Percentiles rank a stretch among this genome's conserved stretches.
Evolutionary conservation across 1,140 invertebrate species (phyloP).

Genomic region (Coelopa frigida): DNA sequence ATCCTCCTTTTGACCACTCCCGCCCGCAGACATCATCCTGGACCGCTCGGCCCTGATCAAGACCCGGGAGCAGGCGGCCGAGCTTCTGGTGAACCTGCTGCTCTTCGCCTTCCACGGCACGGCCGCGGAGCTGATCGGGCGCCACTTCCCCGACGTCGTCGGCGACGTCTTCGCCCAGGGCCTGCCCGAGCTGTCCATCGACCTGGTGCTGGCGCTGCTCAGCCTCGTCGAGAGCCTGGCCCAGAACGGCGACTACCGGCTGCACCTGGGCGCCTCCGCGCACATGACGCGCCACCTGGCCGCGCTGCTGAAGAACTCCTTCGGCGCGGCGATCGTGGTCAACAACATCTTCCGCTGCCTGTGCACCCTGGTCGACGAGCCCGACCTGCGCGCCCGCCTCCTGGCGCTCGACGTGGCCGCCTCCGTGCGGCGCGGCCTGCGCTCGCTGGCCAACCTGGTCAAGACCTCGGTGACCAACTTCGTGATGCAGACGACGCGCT

Average conservation of each 20-base stretch:
- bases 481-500: constrained; percentile 36
- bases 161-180: constrained; percentile 20
- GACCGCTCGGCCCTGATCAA: constrained; percentile 21
- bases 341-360: constrained; percentile 38
- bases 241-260: constrained; percentile 29
- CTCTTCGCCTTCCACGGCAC: constrained; percentile 21
- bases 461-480: constrained; percentile 40
- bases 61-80: constrained; percentile 28
- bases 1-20: neutral
- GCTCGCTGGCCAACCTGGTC: constrained; percentile 33
- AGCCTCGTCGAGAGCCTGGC: constrained; percentile 28
- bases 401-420: constrained; percentile 25
- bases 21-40: constrained; percentile 13
- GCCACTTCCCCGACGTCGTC: constrained; percentile 17
- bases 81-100: constrained; percentile 24
- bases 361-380: constrained; percentile 32
- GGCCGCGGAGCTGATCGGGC: constrained; percentile 10
- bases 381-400: constrained; percentile 18
- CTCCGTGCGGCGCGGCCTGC: constrained; percentile 33
- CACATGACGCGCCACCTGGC: constrained; percentile 27
- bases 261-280: constrained; percentile 11
- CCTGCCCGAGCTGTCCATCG: constrained; percentile 23
- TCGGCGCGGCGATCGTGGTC: constrained; percentile 31
- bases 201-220: constrained; percentile 27
- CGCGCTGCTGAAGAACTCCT: constrained; percentile 31